A percentile compares a stretch with the other conserved stretches of the same genome.
These are phyloP conservation scores for Natrix natrix DNA, from an alignment of 2,797 vertebrate species.

Conservation along the genomic window DNA sequence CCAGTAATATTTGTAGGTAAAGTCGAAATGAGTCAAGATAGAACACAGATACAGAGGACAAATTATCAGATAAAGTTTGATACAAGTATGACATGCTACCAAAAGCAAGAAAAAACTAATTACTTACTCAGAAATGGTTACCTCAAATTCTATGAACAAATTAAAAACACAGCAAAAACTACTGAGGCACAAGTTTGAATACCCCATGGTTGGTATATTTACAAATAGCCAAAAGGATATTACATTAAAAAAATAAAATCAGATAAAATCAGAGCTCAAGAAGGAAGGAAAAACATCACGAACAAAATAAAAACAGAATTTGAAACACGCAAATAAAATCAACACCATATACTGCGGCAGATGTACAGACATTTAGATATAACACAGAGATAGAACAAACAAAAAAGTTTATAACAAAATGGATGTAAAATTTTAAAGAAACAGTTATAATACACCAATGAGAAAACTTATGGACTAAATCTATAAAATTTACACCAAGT, in stretches of 20 bases:
- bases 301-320: neutral
- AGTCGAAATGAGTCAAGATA: neutral
- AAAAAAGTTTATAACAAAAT: neutral
- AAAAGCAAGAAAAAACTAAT: neutral
- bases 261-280: neutral
- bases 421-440: neutral
- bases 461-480: neutral
- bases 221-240: neutral
- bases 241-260: too few species aligned
- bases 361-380: neutral
- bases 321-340: neutral
- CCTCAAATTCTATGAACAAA: neutral
- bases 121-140: neutral
- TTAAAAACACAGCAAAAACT: neutral
- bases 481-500: neutral
- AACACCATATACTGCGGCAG: neutral
- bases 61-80: neutral
- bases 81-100: neutral
- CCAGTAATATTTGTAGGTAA: neutral
- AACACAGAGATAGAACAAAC: neutral
- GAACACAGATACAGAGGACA: neutral
- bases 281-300: neutral
- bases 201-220: neutral
- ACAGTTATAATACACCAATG: neutral
- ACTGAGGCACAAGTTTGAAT: neutral